Evolutionary conservation across 2,113 vertebrate genomes (phyloP), one percentile per base, ranked within the genome.

Genomic region (Lophotis ruficrista): DNA sequence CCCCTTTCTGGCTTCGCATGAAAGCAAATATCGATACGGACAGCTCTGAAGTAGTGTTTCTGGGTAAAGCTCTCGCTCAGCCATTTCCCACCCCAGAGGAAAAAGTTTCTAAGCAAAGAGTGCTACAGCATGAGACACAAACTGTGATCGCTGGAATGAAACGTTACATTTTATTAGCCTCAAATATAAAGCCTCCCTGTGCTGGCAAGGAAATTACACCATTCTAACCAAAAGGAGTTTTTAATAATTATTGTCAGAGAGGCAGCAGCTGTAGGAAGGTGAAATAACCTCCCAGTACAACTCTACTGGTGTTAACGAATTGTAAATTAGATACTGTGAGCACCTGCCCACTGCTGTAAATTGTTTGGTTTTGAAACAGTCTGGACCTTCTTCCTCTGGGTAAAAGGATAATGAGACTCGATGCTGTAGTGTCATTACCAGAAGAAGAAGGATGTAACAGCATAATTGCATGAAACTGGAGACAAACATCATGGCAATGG

Each of bases 121-220:
- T 33, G 50, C 82, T 95, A 97, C 64, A 96, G 64, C 72, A 94
- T 79, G 33, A 95, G 92, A 95, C 93, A 96, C 60, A 94, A 89
- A 87, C 61, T 96, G 87, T 83, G 85, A 92, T 93, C 76, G 83
- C 57, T 95, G 79, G 48, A 91, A 94, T 79, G 41, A 93, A 96
- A 94, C 0, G 79, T 64, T 96, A 83, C 84, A 50, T 96, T 96
- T 91, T 93, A 94, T 97, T 97, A 97, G 93, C 54, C 79, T 97
- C 96, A 96, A 83, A 87, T 68, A 72, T 10, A 92, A 96, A 93
- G 57, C 31, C n/a, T 89, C 53, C 71, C 72, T 45, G 31, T 58
- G 72, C 69, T 90, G 72, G 84, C 82, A 80, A 79, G 76, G 37
- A 93, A 93, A 93, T 45, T 57, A 72, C 8, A 91, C 38, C 8